Evolutionary conservation across 2,113 vertebrate genomes (phyloP), one percentile per base, ranked within the genome.

Genomic region (Regulus satrapa): DNA sequence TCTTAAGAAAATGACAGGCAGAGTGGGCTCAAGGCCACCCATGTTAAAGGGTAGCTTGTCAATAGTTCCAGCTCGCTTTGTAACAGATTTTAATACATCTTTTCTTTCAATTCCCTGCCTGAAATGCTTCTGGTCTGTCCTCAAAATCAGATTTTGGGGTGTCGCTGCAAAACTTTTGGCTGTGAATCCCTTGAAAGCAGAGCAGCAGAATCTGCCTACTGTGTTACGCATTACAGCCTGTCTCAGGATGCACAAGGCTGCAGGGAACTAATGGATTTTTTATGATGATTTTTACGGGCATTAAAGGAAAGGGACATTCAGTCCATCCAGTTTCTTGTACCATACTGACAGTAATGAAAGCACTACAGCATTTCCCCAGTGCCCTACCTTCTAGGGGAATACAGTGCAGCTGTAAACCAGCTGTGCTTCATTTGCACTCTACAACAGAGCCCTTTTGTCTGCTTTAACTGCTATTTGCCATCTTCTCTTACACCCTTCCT

Each of bases 381-480:
- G 83, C 75, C 84, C 69, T 97, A 95, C 89, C 75, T 94, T 96
- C 49, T 54, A 66, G 59, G 26, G 38, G 48, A 91, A 89, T 93
- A 89, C 86, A 94, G 91, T 72, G 71, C 93, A 98, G 96, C 92
- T 98, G 96, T 96, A 96, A 97, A 94, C 77, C 98, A 98, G 97
- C 97, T 98, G 98, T 97, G 88, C 95, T 98, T 97, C 93, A 97
- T 98, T 98, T 97, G 61, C 48, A 59, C 87, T 94, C 86, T 89
- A 88, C 95, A 97, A 98, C 96, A 98, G 97, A 97, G 91, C 34
- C 61, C 91, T 96, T 98, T 98, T 98, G 97, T 98, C 97, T 97
- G 62, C 43, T 95, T 92, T 86, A 93, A 77, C 82, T 79, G 51
- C 87, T 94, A 85, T 93, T 90, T 93, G 34, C 61, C 85, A 76